phyloP scores from a whole-genome alignment of 2,113 vertebrate species.

The Willisornis vidua region DNA sequence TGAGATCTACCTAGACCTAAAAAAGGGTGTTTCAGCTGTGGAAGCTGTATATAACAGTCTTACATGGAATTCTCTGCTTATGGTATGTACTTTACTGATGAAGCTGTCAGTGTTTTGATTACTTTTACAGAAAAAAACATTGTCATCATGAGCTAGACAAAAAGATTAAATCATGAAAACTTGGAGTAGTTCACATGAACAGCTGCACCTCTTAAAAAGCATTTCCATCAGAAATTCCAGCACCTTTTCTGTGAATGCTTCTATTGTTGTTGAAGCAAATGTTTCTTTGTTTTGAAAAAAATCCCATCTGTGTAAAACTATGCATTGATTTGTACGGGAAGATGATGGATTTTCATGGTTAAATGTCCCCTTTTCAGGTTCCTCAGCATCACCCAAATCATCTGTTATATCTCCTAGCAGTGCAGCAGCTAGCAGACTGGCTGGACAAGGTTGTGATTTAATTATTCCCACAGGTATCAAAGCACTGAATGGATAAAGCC shows the following conservation, averaged over 20 bases:
- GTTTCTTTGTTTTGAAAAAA: background rate
- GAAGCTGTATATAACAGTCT: background rate
- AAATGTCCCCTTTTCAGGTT: constrained; percentile 86
- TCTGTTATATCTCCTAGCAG: constrained; percentile 88
- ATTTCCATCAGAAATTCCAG: background rate
- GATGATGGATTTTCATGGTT: constrained; percentile 64
- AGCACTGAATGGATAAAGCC: constrained; percentile 52
- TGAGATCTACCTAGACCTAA: background rate
- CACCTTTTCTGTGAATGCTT: background rate
- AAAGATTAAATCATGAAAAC: background rate
- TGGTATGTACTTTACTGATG: background rate
- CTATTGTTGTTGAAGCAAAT: background rate
- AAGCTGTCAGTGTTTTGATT: background rate
- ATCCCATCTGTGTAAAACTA: background rate
- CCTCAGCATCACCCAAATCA: constrained; percentile 83
- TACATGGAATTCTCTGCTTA: background rate
- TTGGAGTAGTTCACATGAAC: background rate
- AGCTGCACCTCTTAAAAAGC: background rate
- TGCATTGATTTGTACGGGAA: background rate
- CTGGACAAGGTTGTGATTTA: constrained; percentile 86
- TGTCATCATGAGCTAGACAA: background rate
- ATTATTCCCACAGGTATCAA: constrained; percentile 88
- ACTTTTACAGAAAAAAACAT: background rate
- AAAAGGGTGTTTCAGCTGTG: background rate
- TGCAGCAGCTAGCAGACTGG: constrained; percentile 88